Percentiles rank a stretch among this genome's conserved stretches.
phyloP scores from a whole-genome alignment of 2,113 vertebrate genomes.

The Podocnemis expansa region DNA sequence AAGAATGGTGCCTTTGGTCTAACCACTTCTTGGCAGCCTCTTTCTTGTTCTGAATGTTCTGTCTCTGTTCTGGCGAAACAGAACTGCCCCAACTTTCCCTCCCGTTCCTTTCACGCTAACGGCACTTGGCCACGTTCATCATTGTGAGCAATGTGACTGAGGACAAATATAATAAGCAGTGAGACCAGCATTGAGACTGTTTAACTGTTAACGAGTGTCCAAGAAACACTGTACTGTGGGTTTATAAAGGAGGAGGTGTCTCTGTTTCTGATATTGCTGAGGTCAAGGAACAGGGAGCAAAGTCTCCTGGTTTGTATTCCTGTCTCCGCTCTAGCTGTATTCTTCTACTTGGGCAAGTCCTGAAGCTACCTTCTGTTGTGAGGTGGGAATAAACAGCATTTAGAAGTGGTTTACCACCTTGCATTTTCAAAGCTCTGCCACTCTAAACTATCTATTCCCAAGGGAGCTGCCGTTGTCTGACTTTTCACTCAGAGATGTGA shows the following conservation, averaged over 20 bases:
- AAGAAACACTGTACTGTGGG: not conserved
- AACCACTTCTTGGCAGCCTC: not conserved
- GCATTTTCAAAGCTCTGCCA: not conserved
- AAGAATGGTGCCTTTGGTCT: not conserved
- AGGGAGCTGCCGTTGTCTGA: not conserved
- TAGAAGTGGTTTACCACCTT: not conserved
- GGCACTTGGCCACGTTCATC: not conserved
- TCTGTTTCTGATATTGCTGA: not conserved
- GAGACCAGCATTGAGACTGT: not conserved
- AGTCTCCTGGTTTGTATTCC: not conserved
- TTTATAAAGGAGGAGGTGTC: not conserved
- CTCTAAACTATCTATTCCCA: not conserved
- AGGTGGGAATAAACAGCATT: not conserved
- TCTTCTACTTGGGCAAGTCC: constrained; percentile 26
- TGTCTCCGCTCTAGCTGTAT: not conserved
- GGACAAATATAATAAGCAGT: not conserved
- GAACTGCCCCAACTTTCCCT: not conserved
- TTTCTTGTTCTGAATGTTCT: not conserved
- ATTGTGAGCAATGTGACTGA: not conserved
- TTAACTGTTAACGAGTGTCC: not conserved
- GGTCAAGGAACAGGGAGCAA: not conserved
- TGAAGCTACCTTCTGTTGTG: not conserved
- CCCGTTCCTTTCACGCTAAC: not conserved
- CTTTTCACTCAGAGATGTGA: not conserved
- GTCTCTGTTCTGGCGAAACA: not conserved